These are phyloP conservation scores for Octomys mimax DNA, from an alignment of 2,797 vertebrate genomes.

Conservation along the genomic window DNA sequence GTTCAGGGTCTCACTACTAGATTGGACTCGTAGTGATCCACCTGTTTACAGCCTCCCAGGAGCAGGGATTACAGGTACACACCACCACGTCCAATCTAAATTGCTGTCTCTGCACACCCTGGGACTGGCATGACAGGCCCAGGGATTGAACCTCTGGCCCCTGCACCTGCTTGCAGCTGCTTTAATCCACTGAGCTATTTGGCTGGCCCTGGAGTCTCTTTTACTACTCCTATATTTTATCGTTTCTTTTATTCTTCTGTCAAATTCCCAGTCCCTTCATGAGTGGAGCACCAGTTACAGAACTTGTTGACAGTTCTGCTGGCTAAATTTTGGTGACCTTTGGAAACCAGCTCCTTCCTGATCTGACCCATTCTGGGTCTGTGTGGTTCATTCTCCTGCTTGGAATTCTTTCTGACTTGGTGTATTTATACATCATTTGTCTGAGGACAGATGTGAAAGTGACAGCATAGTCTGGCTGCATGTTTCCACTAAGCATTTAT, in stretches of 20 bases:
- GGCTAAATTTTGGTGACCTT: neutral
- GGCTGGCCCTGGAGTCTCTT: too few species aligned
- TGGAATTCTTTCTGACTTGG: neutral
- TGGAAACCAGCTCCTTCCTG: neutral
- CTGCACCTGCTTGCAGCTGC: neutral
- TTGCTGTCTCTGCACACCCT: too few species aligned
- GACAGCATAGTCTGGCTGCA: neutral
- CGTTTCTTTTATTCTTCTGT: neutral
- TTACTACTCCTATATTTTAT: neutral
- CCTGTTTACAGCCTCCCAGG: too few species aligned
- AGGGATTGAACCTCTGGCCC: too few species aligned
- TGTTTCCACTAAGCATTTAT: neutral
- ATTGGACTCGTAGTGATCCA: too few species aligned
- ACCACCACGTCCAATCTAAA: too few species aligned
- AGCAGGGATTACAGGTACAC: too few species aligned
- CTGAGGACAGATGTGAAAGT: slow-evolving; percentile 12
- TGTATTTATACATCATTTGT: neutral
- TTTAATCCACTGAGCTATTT: too few species aligned
- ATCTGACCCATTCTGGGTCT: neutral
- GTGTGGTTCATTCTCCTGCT: neutral
- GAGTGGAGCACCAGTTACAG: neutral
- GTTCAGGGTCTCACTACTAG: too few species aligned
- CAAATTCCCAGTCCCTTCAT: neutral
- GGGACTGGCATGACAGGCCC: too few species aligned
- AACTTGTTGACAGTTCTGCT: slow-evolving; percentile 21